Base-by-base conservation (phyloP, 23 tunicate species). In the Styela clava region DNA sequence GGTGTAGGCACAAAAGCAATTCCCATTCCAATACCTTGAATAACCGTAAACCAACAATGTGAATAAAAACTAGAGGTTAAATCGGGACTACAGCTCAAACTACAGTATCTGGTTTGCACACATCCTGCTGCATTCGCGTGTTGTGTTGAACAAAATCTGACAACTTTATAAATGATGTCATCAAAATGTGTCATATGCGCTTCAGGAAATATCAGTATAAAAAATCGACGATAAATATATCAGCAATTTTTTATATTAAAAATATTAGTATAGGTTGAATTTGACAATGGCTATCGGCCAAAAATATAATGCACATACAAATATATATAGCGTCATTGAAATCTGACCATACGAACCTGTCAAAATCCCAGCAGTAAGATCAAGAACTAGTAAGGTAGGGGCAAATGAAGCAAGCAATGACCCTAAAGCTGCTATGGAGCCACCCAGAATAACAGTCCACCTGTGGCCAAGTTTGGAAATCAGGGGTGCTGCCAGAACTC, bases 1-100 rank as follows among this genome's bases (percentile, higher is more conserved):
- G 97, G 97, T 25, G 97, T 32, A 1, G 97, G 83, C 21, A 91
- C 97, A 68, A 91, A 91, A 2, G 97, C 84, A 2, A 86, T 69
- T 21, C 97, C 90, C 24, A 85, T 73, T 44, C 97, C 97, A 76
- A 91, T 34, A 26, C 97, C 97, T 91, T 35, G 3, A 74, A 74
- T 33, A 5, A 68, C 31, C 51, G 31, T 16, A 16, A 56, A 22
- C 24, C 28, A 74, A 16, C 64, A 74, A 64, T 29, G 16, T 29
- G 31, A 29, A 74, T 30, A 12, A 27, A 12, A 27, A 16, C 20
- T 16, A 32, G 64, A 20, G n/a, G 21, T 68, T 68, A 27, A 24
- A 20, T 68, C 16, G 24, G 16, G 16, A 21, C 24, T 68, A 16
- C n/a, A n/a, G n/a, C n/a, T n/a, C n/a, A n/a, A n/a, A n/a, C n/a